Conservation (phyloP, 2,797 vertebrate genomes). For the Lerista edwardsae region DNA sequence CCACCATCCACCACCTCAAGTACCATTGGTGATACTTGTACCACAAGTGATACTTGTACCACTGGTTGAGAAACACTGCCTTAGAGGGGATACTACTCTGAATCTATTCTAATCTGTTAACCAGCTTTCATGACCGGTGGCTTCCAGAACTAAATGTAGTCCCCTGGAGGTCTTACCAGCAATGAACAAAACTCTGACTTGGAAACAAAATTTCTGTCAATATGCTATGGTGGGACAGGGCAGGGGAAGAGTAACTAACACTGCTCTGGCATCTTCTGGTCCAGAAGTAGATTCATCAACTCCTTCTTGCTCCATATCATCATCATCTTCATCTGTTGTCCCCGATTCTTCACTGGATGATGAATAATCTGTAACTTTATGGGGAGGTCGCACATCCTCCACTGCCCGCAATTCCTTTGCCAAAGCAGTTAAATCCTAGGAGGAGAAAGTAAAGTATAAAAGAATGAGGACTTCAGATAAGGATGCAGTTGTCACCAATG, state of each 20-base stretch:
- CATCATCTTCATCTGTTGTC: slow-evolving; percentile 96
- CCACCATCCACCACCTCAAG: too few relatives aligned
- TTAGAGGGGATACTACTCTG: too few relatives aligned
- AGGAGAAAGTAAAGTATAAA: neutral
- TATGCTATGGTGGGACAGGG: slow-evolving; percentile 8
- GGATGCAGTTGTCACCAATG: neutral
- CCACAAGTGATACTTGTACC: too few relatives aligned
- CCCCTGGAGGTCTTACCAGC: neutral
- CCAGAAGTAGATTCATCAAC: slow-evolving; percentile 94
- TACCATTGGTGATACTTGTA: too few relatives aligned
- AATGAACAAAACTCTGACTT: neutral
- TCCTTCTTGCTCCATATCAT: slow-evolving; percentile 95
- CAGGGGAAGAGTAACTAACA: slow-evolving; percentile 77
- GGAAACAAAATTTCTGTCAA: neutral
- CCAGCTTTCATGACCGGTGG: neutral
- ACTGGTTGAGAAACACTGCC: too few relatives aligned
- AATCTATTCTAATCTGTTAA: neutral
- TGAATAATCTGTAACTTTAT: slow-evolving; percentile 97
- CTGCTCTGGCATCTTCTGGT: slow-evolving; percentile 91
- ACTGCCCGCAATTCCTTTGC: slow-evolving; percentile 95
- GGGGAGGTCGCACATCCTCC: slow-evolving; percentile 92
- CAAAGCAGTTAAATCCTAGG: slow-evolving; percentile 92
- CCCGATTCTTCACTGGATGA: slow-evolving; percentile 98
- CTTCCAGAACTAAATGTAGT: neutral
- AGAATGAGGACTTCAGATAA: neutral